Base-by-base conservation (phyloP, 2,113 vertebrate species). In the Plestiodon gilberti region DNA sequence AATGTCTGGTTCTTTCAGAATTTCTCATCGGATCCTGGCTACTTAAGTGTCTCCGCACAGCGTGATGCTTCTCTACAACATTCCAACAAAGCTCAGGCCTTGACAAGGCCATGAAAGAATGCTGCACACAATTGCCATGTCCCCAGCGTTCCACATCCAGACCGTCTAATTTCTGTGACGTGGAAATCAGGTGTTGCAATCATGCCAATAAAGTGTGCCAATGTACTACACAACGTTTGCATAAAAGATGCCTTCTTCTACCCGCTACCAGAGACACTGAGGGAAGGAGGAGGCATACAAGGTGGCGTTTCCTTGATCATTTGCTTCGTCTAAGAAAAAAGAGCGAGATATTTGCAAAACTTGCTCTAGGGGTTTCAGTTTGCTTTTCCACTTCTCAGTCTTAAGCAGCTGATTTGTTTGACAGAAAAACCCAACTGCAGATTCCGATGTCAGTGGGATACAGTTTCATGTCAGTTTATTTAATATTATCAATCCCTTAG, bases 21-120 rank as follows among this genome's bases (percentile, higher is more conserved):
- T 89, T 87, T 40, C 62, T n/a, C 40, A 86, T 69, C 30, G 84
- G 74, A 91, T 81, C n/a, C 55, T 71, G 69, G n/a, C 70, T 83
- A 83, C 35, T 74, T 67, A 85, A 80, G 61, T 33, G 43, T 17
- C 8, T 89, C 61, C 48, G 25, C 73, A 78, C 23, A 38, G 52
- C 76, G 65, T 28, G 82, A 82, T 71, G 43, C 33, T 22, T 57
- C 82, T 80, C 15, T 40, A 0, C 4, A 74, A 3, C 70, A 70
- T 14, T 70, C 48, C 48, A 59, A 22, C 76, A 40, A 85, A 70
- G 75, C 70, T 40, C 78, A 85, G n/a, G 10, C 55, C 23, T 40
- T 71, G 33, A 38, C 59, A 82, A 71, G 28, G 15, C 59, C 30
- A 65, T 52, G 30, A 82, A 10, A 69, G 40, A 33, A 76, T 38